A percentile compares a stretch with the other conserved stretches of the same genome.
Conservation (phyloP, 92 coral and sea anemone species). For the Pocillopora meandrina region DNA sequence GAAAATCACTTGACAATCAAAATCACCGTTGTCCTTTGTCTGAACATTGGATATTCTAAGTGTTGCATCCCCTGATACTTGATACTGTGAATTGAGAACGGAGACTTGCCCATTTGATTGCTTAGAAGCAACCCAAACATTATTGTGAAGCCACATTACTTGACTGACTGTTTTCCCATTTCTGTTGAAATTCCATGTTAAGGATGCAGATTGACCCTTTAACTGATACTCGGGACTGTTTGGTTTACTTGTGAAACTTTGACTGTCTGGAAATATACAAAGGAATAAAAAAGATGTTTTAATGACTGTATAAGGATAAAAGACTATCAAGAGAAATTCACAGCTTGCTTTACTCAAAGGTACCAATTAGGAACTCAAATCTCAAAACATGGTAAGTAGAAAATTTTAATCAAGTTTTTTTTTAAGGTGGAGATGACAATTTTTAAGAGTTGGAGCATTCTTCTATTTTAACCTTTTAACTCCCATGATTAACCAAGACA, state of each 20-base stretch:
- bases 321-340: too few relatives aligned
- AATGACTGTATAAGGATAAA: neutral
- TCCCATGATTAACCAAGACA: too few relatives aligned
- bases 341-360: neutral
- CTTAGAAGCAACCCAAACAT: neutral
- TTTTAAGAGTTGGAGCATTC: too few relatives aligned
- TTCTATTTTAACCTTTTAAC: too few relatives aligned
- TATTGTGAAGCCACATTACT: neutral
- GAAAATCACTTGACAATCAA: neutral
- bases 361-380: too few relatives aligned
- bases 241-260: neutral
- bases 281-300: neutral
- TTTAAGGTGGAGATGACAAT: too few relatives aligned
- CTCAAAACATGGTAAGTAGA: too few relatives aligned
- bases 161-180: neutral
- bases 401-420: too few relatives aligned
- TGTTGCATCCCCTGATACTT: neutral
- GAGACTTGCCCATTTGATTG: neutral
- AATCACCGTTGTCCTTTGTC: neutral
- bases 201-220: neutral
- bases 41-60: neutral
- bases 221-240: slow-evolving; percentile 2
- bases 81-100: neutral
- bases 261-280: neutral
- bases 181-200: neutral